Conservation (phyloP, 1,140 invertebrate species). For the Penaeus japonicus region DNA sequence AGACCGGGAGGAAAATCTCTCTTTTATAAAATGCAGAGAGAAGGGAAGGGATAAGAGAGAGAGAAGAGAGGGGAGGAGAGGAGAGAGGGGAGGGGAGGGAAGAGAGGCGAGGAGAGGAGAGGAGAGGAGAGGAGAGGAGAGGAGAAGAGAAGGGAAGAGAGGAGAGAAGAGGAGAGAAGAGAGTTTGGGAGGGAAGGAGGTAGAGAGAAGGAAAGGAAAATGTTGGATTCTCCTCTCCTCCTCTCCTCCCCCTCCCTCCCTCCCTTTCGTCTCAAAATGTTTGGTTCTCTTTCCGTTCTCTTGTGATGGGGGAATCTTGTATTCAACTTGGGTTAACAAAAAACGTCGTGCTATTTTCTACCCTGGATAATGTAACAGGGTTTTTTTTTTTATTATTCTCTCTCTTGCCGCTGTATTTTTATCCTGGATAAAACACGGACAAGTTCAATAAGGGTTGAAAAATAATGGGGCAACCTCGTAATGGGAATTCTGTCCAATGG, state of each 20-base stretch:
- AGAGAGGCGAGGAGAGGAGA: not conserved
- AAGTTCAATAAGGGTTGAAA: constrained; percentile 52
- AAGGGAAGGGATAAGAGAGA: not conserved
- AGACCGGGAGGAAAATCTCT: too few relatives aligned
- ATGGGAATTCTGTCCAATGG: constrained; percentile 46
- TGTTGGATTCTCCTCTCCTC: not conserved
- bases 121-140: not conserved
- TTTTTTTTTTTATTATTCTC: not conserved
- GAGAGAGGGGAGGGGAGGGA: not conserved
- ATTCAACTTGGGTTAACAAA: constrained; percentile 4
- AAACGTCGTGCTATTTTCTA: constrained; percentile 9
- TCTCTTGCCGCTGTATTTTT: constrained; percentile 29
- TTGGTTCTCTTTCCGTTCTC: not conserved
- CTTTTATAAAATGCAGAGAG: too few relatives aligned
- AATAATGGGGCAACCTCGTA: constrained; percentile 55
- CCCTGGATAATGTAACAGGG: constrained; percentile 35
- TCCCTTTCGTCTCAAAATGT: not conserved
- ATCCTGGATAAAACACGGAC: constrained; percentile 40
- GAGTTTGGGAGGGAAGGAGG: not conserved
- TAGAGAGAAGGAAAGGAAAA: constrained; percentile 10
- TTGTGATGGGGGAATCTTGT: not conserved
- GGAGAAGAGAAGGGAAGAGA: not conserved
- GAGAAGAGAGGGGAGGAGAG: not conserved
- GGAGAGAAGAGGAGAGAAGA: not conserved
- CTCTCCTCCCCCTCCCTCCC: not conserved